phyloP scores from a whole-genome alignment of 2,113 vertebrate species.

The Mesocricetus auratus region DNA sequence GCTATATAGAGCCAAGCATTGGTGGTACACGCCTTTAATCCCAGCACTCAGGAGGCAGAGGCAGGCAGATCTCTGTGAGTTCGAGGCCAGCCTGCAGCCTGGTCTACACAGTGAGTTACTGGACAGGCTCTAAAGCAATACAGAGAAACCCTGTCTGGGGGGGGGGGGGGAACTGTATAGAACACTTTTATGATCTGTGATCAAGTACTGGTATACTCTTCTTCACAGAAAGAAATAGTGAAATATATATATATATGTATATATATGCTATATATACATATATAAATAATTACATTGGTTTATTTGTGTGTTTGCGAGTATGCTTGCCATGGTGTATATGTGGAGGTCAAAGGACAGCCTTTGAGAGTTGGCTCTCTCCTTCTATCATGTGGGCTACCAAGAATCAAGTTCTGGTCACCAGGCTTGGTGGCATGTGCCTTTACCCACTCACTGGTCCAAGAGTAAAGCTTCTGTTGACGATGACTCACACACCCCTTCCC shows the following conservation, averaged over 20 bases:
- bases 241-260: not conserved
- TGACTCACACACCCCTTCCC: not conserved
- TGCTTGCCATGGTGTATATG: not conserved
- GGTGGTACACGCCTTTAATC: no score
- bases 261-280: not conserved
- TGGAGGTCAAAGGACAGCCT: not conserved
- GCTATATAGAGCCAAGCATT: no score
- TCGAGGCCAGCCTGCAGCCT: no score
- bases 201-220: not conserved
- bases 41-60: no score
- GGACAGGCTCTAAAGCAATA: no score
- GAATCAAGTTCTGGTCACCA: not conserved
- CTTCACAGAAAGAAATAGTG: not conserved
- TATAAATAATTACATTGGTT: not conserved
- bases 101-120: no score
- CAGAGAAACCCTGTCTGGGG: no score
- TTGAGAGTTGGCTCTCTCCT: not conserved
- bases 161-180: no score
- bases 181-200: not conserved
- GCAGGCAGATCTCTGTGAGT: no score
- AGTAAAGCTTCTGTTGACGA: not conserved
- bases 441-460: not conserved
- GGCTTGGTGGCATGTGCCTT: not conserved
- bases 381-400: not conserved
- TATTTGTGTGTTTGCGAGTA: not conserved